Evolutionary conservation across 2,113 vertebrate genomes (phyloP).

Genomic region (Malaclemys terrapin): DNA sequence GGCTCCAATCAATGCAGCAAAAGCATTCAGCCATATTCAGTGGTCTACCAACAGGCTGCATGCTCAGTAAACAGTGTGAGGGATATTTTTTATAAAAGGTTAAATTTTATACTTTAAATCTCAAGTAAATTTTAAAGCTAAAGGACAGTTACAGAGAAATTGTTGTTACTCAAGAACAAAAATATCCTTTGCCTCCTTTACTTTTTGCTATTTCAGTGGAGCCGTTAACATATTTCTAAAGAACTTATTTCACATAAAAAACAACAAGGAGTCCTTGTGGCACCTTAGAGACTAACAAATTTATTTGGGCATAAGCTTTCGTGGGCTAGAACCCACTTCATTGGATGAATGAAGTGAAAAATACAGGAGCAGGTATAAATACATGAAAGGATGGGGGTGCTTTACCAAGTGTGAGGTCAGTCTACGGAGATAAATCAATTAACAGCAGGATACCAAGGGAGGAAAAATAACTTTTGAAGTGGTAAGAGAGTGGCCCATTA

Average conservation of each 20-base stretch:
- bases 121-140: neutral
- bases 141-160: neutral
- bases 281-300: no score
- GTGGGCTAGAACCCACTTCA: no score
- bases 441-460: no score
- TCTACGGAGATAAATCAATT: no score
- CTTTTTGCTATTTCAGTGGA: neutral
- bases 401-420: no score
- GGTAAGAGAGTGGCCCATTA: no score
- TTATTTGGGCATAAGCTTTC: no score
- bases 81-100: neutral
- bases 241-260: neutral
- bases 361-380: no score
- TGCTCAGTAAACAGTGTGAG: fast-evolving
- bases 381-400: no score
- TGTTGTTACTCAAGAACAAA: neutral
- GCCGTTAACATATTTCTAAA: neutral
- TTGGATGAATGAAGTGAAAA: no score
- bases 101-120: neutral
- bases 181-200: neutral
- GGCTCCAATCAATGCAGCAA: neutral
- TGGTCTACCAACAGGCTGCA: neutral
- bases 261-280: no score
- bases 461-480: no score
- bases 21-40: neutral